These are phyloP conservation scores for Drosophila bifasciata DNA, from an alignment of 1,140 invertebrate genomes.

Conservation along the genomic window DNA sequence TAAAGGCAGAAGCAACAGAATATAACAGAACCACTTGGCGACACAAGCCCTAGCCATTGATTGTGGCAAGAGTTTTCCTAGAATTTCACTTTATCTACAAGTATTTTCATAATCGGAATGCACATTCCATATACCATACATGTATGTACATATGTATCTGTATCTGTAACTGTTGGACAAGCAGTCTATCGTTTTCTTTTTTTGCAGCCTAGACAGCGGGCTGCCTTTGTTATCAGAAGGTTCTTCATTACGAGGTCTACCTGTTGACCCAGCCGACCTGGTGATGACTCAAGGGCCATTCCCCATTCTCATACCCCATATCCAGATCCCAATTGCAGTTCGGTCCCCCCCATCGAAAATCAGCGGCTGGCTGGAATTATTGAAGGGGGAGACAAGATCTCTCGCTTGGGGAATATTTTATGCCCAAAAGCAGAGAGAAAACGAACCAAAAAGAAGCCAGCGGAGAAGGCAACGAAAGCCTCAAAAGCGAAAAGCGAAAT, in stretches of 20 bases:
- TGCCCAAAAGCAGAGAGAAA: slow-evolving; percentile 34
- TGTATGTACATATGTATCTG: neutral
- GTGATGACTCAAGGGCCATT: slow-evolving; percentile 34
- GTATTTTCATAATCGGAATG: slow-evolving; percentile 1
- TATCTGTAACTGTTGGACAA: slow-evolving; percentile 28
- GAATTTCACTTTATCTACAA: slow-evolving; percentile 18
- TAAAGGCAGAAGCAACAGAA: slow-evolving; percentile 13
- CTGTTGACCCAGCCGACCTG: slow-evolving; percentile 5
- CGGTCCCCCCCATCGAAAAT: slow-evolving; percentile 26
- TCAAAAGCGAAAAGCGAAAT: slow-evolving; percentile 38
- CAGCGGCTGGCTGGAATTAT: slow-evolving; percentile 28
- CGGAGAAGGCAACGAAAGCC: slow-evolving; percentile 34
- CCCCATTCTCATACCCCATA: neutral
- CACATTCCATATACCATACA: slow-evolving; percentile 2
- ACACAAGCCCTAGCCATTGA: slow-evolving; percentile 10
- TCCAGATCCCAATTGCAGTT: neutral
- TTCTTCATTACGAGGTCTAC: slow-evolving; percentile 27
- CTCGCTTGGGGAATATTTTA: slow-evolving; percentile 63
- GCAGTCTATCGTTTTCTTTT: slow-evolving; percentile 15
- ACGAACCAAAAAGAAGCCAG: slow-evolving; percentile 42
- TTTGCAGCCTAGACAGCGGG: slow-evolving; percentile 46
- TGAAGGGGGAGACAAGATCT: slow-evolving; percentile 71
- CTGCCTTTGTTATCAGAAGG: slow-evolving; percentile 51
- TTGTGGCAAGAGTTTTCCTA: slow-evolving; percentile 2
- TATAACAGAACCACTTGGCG: slow-evolving; percentile 12